These are phyloP conservation scores for Umimayanthus kanabou DNA, from an alignment of 92 coral and sea anemone species.

Conservation along the genomic window DNA sequence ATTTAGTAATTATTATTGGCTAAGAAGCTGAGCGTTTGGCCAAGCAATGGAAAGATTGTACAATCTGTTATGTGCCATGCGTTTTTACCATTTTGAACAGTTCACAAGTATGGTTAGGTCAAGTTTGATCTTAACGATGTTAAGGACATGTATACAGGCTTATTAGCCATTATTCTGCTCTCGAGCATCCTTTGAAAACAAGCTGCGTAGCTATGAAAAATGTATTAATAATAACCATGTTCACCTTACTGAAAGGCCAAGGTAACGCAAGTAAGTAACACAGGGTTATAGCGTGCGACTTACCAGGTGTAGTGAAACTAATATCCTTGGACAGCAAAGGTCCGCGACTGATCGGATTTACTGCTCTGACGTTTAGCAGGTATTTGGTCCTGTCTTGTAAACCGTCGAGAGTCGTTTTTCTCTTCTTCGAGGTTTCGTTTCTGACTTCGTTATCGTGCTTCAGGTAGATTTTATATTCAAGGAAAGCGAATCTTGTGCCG, in stretches of 20 bases:
- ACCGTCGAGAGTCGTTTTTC: slow-evolving; percentile 52
- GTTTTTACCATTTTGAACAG: no score
- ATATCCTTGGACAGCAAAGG: slow-evolving; percentile 49
- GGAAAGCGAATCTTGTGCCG: slow-evolving; percentile 48
- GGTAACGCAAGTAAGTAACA: background rate
- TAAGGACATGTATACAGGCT: no score
- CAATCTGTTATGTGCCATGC: no score
- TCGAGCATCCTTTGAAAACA: no score
- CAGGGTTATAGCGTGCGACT: background rate
- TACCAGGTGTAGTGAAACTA: slow-evolving; percentile 64
- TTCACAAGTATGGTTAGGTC: no score
- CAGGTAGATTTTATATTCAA: background rate
- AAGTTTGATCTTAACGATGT: no score
- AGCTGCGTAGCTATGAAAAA: no score
- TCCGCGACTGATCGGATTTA: slow-evolving; percentile 61
- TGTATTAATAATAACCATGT: no score
- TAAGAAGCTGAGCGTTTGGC: no score
- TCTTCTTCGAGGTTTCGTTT: slow-evolving; percentile 33
- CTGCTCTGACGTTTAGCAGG: slow-evolving; percentile 53
- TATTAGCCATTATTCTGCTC: no score
- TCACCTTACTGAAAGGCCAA: background rate
- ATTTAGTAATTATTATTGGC: no score
- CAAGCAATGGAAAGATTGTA: no score
- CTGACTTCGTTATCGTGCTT: background rate
- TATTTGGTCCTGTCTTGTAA: slow-evolving; percentile 64